Evolutionary conservation across 2,888 invertebrate species (phyloP).

Genomic region (Drosophila tripunctata): DNA sequence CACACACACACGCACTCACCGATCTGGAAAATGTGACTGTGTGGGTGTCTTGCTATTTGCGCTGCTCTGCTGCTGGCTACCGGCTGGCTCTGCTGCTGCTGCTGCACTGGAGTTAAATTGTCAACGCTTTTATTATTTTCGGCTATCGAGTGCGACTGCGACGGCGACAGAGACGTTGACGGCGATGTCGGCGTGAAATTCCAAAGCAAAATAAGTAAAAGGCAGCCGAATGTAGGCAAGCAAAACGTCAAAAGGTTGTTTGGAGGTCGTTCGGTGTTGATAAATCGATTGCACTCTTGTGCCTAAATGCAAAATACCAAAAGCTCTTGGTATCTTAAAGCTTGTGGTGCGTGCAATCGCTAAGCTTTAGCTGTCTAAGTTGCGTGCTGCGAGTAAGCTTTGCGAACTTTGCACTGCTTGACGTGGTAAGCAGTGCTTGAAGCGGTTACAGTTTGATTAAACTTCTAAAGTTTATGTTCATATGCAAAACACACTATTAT

Average conservation of each 20-base stretch:
- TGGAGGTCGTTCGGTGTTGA: slow-evolving; percentile 76
- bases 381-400: background rate
- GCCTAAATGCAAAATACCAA: slow-evolving; percentile 54
- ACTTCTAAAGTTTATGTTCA: too few relatives aligned
- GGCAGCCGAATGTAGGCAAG: slow-evolving; percentile 46
- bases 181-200: slow-evolving; percentile 63
- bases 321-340: slow-evolving; percentile 45
- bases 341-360: background rate
- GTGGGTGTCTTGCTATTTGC: slow-evolving; percentile 45
- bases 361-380: background rate
- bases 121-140: slow-evolving; percentile 79
- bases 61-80: slow-evolving; percentile 59
- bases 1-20: slow-evolving; percentile 58
- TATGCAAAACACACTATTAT: too few relatives aligned
- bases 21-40: slow-evolving; percentile 62
- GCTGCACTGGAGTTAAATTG: slow-evolving; percentile 82
- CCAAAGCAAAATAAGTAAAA: slow-evolving; percentile 70
- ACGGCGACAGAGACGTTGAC: slow-evolving; percentile 48
- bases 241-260: slow-evolving; percentile 83
- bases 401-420: slow-evolving; percentile 27
- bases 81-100: slow-evolving; percentile 80
- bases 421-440: background rate
- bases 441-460: background rate
- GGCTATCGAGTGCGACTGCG: slow-evolving; percentile 38
- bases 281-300: slow-evolving; percentile 39